phyloP scores from a whole-genome alignment of 2,113 vertebrate species.

The Hemiprocne comata region DNA sequence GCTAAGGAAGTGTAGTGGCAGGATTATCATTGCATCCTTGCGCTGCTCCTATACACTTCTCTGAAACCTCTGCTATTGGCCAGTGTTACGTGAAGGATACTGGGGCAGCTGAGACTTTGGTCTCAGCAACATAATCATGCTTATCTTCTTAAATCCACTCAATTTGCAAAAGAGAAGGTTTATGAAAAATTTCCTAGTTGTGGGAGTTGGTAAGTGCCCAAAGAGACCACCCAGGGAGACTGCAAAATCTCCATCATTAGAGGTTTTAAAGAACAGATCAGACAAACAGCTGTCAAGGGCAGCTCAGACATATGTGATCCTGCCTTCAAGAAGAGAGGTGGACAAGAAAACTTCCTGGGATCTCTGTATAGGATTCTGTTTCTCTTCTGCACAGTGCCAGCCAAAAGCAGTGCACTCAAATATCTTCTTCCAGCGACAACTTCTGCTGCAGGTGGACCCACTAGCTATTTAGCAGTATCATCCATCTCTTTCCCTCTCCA shows the following conservation, averaged over 20 bases:
- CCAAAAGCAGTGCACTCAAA: background rate
- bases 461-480: background rate
- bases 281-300: background rate
- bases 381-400: background rate
- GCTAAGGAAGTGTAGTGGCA: background rate
- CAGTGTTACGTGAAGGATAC: background rate
- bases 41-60: background rate
- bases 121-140: background rate
- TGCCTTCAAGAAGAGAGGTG: background rate
- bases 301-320: background rate
- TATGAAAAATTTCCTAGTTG: background rate
- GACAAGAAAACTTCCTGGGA: background rate
- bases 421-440: background rate
- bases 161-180: constrained; percentile 6
- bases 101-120: background rate
- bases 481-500: background rate
- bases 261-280: background rate
- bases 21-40: background rate
- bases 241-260: background rate
- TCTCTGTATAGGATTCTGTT: background rate
- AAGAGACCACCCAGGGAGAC: background rate
- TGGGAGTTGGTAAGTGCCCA: background rate
- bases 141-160: background rate
- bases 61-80: background rate
- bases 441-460: background rate